Conservation (phyloP, 2,113 vertebrate species). For the Suricata suricatta region DNA sequence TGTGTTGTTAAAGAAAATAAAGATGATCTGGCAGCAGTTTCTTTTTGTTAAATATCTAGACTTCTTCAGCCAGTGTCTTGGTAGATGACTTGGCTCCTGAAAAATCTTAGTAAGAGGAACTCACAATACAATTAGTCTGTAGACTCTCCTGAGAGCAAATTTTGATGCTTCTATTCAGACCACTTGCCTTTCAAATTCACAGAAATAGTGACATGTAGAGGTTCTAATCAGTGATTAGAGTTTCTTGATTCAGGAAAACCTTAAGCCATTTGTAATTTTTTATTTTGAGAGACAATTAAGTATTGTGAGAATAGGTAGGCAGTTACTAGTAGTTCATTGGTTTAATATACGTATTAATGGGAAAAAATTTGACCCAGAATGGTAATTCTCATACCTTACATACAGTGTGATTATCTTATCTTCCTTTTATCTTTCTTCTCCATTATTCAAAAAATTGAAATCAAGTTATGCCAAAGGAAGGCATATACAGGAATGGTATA, state of each 20-base stretch:
- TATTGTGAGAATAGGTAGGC: conserved; percentile 36
- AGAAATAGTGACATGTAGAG: conserved; percentile 27
- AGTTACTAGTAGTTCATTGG: conserved; percentile 28
- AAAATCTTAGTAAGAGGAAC: conserved; percentile 38
- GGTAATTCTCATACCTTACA: conserved; percentile 14
- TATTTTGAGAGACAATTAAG: conserved; percentile 35
- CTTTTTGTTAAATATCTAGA: conserved; percentile 70
- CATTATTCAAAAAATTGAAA: conserved; percentile 22
- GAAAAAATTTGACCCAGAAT: not conserved
- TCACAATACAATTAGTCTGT: not conserved
- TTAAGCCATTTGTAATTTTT: conserved; percentile 53
- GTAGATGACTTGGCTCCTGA: conserved; percentile 48
- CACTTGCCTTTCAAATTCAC: conserved; percentile 26
- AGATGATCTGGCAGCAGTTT: conserved; percentile 81
- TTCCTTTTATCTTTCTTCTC: conserved; percentile 49
- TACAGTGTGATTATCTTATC: not conserved
- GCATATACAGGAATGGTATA: not conserved
- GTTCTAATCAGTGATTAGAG: conserved; percentile 35
- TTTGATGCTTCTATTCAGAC: conserved; percentile 37
- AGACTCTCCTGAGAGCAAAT: conserved; percentile 24
- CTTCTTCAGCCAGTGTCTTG: conserved; percentile 52
- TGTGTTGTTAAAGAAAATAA: conserved; percentile 89
- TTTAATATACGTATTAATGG: conserved; percentile 29
- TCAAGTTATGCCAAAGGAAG: conserved; percentile 44
- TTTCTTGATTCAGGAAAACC: conserved; percentile 48